phyloP scores from a whole-genome alignment of 2,797 vertebrate species.

The Xiphorhynchus erythropygius region DNA sequence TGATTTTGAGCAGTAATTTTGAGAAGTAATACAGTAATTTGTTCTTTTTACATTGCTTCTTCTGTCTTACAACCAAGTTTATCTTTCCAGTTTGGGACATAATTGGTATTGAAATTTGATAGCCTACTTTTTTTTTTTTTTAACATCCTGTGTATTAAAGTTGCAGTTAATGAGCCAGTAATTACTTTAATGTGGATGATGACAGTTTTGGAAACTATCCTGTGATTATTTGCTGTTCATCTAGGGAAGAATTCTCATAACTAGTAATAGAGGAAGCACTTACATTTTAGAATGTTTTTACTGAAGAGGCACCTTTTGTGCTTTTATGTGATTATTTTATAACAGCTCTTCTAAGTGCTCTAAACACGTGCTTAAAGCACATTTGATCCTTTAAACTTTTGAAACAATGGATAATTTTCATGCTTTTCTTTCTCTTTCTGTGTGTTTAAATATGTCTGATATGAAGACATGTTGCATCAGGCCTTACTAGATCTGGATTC shows the following conservation, averaged over 20 bases:
- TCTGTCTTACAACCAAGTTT: background rate
- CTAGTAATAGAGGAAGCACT: background rate
- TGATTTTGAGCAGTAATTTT: background rate
- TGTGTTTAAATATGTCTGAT: background rate
- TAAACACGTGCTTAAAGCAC: background rate
- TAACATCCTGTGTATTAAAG: background rate
- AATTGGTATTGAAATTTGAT: background rate
- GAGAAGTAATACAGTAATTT: background rate
- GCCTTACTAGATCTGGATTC: background rate
- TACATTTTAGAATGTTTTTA: background rate
- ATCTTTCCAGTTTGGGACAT: background rate
- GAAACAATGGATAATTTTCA: background rate
- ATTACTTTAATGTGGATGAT: background rate
- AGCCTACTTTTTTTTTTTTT: background rate
- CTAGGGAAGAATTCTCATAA: background rate
- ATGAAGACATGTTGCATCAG: background rate
- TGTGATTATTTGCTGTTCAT: background rate
- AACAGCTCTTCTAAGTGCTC: background rate
- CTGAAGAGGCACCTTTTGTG: background rate
- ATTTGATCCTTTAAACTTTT: background rate
- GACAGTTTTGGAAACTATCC: background rate
- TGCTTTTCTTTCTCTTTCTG: background rate
- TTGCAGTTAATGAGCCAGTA: background rate
- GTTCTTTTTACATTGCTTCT: background rate
- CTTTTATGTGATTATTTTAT: constrained; percentile 8